Conservation (phyloP, 2,888 invertebrate genomes). For the Clepsis dumicolana region DNA sequence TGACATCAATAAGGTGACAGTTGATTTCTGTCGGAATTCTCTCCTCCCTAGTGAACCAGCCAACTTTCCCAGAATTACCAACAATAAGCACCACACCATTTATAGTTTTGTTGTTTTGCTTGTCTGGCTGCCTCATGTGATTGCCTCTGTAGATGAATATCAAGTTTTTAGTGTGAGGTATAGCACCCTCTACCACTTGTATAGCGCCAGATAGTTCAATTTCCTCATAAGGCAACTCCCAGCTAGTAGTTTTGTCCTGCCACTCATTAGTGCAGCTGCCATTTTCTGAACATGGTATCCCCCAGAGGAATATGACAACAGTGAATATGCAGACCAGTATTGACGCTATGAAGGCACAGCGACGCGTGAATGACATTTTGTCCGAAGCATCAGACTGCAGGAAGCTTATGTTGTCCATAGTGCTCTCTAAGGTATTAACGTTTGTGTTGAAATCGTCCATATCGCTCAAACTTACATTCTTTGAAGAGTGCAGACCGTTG, state of each 20-base stretch:
- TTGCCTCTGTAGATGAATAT: slow-evolving; percentile 91
- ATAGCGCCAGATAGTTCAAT: slow-evolving; percentile 90
- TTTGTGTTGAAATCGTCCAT: slow-evolving; percentile 81
- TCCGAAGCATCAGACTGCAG: slow-evolving; percentile 78
- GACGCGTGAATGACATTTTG: slow-evolving; percentile 89
- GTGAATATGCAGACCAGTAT: slow-evolving; percentile 90
- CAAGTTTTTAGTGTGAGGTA: slow-evolving; percentile 89
- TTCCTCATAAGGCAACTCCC: slow-evolving; percentile 89
- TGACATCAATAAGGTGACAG: slow-evolving; percentile 90
- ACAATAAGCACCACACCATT: slow-evolving; percentile 90
- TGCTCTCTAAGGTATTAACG: slow-evolving; percentile 77
- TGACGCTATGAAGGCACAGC: slow-evolving; percentile 89
- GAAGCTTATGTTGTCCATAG: slow-evolving; percentile 82
- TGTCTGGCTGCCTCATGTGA: slow-evolving; percentile 84
- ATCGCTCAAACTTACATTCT: slow-evolving; percentile 79
- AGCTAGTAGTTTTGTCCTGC: slow-evolving; percentile 87
- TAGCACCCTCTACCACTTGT: slow-evolving; percentile 88
- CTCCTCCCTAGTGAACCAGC: slow-evolving; percentile 90
- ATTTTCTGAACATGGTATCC: slow-evolving; percentile 90
- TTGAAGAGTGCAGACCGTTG: slow-evolving; percentile 76
- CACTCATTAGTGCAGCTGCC: slow-evolving; percentile 88
- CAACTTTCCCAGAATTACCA: slow-evolving; percentile 89
- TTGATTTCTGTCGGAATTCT: slow-evolving; percentile 90
- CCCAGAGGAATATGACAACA: slow-evolving; percentile 91
- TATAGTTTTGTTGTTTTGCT: slow-evolving; percentile 76